phyloP scores from a whole-genome alignment of 2,888 invertebrate genomes.

The Seladonia tumulorum region DNA sequence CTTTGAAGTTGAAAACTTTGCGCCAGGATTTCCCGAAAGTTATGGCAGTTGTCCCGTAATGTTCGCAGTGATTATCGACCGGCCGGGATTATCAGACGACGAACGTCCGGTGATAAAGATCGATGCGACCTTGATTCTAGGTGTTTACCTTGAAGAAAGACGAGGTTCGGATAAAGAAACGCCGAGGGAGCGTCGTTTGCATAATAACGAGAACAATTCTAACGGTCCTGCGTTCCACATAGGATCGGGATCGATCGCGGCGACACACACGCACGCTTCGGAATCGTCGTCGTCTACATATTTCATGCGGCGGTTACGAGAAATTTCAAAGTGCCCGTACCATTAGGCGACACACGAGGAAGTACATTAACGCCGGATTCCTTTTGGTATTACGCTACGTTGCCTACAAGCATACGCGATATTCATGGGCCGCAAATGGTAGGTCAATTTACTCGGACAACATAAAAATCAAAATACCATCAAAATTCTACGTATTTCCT shows the following conservation, averaged over 20 bases:
- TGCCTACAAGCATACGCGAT: not conserved
- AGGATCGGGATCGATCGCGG: constrained; percentile 51
- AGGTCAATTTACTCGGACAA: not conserved
- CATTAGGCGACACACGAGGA: constrained; percentile 6
- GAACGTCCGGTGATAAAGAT: constrained; percentile 4
- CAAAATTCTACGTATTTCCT: too few species aligned
- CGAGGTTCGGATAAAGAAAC: constrained; percentile 21
- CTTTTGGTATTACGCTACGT: not conserved
- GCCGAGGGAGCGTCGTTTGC: constrained; percentile 53
- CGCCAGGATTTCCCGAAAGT: not conserved
- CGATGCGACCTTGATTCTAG: constrained; percentile 19
- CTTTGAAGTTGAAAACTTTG: too few species aligned
- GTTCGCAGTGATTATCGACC: not conserved
- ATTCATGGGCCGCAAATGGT: not conserved
- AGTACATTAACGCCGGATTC: constrained; percentile 14
- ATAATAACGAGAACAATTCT: constrained; percentile 68
- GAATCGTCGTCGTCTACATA: constrained; percentile 1
- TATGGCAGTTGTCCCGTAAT: not conserved
- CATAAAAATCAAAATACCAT: not conserved
- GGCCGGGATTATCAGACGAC: not conserved
- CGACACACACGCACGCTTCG: constrained; percentile 46
- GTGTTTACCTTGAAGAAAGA: constrained; percentile 14
- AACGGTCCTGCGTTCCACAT: constrained; percentile 63
- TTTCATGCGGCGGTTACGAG: not conserved
- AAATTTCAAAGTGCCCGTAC: not conserved